A percentile compares a stretch with the other conserved stretches of the same genome.
These are phyloP conservation scores for Podarcis muralis DNA, from an alignment of 2,113 vertebrate genomes.

Conservation along the genomic window DNA sequence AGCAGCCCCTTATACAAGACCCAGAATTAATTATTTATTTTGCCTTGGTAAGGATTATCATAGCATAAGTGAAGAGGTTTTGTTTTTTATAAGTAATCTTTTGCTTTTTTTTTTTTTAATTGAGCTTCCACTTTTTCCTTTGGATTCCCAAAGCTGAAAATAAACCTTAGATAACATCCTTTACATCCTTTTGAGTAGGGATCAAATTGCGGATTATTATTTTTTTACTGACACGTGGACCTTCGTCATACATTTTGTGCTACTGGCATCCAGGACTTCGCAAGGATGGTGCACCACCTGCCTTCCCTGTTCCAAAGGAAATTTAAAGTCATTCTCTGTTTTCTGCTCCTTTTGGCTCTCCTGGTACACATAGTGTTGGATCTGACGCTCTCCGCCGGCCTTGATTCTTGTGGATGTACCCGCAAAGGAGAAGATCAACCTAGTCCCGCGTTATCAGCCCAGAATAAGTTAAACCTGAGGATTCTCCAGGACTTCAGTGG, in stretches of 20 bases:
- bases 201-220: background rate
- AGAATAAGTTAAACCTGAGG: constrained; percentile 50
- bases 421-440: background rate
- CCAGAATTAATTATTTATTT: background rate
- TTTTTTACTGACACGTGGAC: background rate
- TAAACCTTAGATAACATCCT: background rate
- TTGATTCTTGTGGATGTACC: background rate
- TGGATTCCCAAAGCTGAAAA: background rate
- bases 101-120: background rate
- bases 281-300: constrained; percentile 48
- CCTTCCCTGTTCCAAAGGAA: constrained; percentile 66
- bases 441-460: accelerated
- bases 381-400: constrained; percentile 53
- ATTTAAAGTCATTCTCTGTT: constrained; percentile 72
- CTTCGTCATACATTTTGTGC: background rate
- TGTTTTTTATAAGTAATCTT: background rate
- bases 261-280: background rate
- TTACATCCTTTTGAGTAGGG: background rate
- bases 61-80: background rate
- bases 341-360: constrained; percentile 73
- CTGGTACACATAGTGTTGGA: constrained; percentile 75
- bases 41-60: background rate
- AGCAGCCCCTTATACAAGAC: background rate
- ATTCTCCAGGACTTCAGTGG: constrained; percentile 66
- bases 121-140: background rate